Percentiles rank a stretch among this genome's conserved stretches.
Conservation (phyloP, 2,888 invertebrate species). For the Glaucopsyche alexis region DNA sequence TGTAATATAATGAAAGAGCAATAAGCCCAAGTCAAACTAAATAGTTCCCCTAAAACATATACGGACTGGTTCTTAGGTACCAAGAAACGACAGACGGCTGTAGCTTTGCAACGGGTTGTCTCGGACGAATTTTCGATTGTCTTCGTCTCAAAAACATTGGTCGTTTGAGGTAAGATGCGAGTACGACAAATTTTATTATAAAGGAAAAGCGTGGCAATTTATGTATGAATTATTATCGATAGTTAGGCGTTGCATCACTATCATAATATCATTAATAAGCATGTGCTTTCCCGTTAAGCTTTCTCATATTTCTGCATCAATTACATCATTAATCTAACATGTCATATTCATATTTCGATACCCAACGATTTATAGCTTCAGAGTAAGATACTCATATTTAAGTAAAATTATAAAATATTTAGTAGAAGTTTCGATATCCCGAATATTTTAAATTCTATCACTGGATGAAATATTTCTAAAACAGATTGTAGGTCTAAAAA, state of each 20-base stretch:
- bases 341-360: constrained; percentile 5
- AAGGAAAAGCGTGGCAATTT: constrained; percentile 3
- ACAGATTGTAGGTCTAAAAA: background rate
- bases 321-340: constrained; percentile 1
- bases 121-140: constrained; percentile 70
- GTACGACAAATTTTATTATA: constrained; percentile 44
- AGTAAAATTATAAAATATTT: background rate
- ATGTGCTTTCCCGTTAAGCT: constrained; percentile 2
- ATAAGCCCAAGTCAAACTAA: constrained; percentile 14
- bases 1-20: constrained; percentile 5
- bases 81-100: constrained; percentile 72
- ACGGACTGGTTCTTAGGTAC: constrained; percentile 74
- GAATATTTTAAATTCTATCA: background rate
- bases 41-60: constrained; percentile 50
- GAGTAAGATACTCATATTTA: background rate
- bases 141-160: constrained; percentile 75
- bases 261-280: background rate
- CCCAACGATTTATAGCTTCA: background rate
- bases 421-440: background rate
- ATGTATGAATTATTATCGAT: background rate
- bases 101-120: constrained; percentile 69
- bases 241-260: constrained; percentile 5
- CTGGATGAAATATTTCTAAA: background rate
- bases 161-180: constrained; percentile 72
- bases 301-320: background rate